Conservation (phyloP, 2,113 vertebrate genomes). For the Odontesthes bonariensis region DNA sequence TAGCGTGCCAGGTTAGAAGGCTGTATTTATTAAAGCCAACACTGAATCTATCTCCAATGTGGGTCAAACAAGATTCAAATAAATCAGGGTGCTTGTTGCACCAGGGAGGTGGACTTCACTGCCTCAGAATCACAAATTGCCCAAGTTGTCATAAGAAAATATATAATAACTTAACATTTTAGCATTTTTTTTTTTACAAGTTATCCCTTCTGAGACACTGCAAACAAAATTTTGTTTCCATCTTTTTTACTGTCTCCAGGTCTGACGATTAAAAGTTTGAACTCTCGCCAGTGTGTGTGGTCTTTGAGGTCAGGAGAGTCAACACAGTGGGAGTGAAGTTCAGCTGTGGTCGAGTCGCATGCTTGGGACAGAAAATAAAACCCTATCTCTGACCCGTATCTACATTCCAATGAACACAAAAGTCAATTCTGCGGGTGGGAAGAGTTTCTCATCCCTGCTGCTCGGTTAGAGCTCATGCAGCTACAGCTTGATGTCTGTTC, state of each 20-base stretch:
- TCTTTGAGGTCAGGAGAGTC: slow-evolving; percentile 22
- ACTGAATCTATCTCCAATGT: slow-evolving; percentile 1
- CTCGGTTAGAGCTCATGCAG: not conserved
- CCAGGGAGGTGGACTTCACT: not conserved
- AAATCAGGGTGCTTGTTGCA: not conserved
- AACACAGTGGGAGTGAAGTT: slow-evolving; percentile 38
- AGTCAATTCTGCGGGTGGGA: not conserved
- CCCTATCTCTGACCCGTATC: not conserved
- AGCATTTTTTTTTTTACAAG: not conserved
- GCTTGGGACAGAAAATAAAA: slow-evolving; percentile 39
- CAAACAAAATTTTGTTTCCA: too few species aligned
- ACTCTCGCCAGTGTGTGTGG: slow-evolving; percentile 40
- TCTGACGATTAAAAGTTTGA: not conserved
- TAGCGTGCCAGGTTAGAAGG: slow-evolving; percentile 2
- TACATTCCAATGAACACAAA: slow-evolving; percentile 32
- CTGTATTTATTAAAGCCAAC: slow-evolving; percentile 5
- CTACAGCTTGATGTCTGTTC: not conserved
- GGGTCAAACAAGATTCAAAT: not conserved
- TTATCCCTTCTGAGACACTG: not conserved
- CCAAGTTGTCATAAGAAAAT: too few species aligned
- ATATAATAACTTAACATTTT: not conserved
- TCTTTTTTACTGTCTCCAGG: not conserved
- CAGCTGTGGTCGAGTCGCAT: slow-evolving; percentile 5
- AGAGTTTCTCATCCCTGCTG: not conserved
- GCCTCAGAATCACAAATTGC: not conserved